Evolutionary conservation across 2,113 vertebrate genomes (phyloP), one percentile per base, ranked within the genome.

Genomic region (Prochilodus magdalenae): DNA sequence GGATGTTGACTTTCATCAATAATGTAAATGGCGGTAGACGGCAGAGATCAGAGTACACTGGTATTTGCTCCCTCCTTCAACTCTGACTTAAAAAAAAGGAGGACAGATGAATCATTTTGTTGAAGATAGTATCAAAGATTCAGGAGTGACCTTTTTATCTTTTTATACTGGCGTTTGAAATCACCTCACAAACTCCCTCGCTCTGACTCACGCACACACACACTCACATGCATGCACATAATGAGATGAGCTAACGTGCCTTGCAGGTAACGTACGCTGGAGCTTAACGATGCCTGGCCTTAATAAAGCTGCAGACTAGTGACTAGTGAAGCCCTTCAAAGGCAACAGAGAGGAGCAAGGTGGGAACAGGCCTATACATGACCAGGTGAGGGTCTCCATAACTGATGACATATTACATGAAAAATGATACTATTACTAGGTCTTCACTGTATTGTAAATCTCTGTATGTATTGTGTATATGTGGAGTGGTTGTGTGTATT

Each of bases 91-190:
- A 70, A 88, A 84, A 73, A 73, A 44, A n/a, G n/a, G n/a, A n/a
- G 30, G 62, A 79, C 85, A 82, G 83, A 90, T 85, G 84, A 69
- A 79, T 8, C 14, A 84, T 47, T 86, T 89, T 86, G 73, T 85
- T 83, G 81, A 79, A 84, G 88, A 89, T 60, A 90, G 90, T 80
- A 90, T 91, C 90, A 91, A 87, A 89, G 84, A 80, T 84, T 84
- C 75, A 33, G 27, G 22, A 30, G 29, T 87, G 88, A 91, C 87
- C 88, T 89, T 90, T 88, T 81, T 76, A 82, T 72, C 72, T 77
- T 55, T 63, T 49, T 60, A 26, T 72, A 70, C 36, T 8, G 24
- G 66, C 65, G 87, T 88, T 89, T 86, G 83, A 89, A 84, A 84
- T 86, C 53, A 26, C 72, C 15, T 69, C 30, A 24, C 79, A 67